Conservation (phyloP, 2,113 vertebrate genomes). For the Rallus limicola region DNA sequence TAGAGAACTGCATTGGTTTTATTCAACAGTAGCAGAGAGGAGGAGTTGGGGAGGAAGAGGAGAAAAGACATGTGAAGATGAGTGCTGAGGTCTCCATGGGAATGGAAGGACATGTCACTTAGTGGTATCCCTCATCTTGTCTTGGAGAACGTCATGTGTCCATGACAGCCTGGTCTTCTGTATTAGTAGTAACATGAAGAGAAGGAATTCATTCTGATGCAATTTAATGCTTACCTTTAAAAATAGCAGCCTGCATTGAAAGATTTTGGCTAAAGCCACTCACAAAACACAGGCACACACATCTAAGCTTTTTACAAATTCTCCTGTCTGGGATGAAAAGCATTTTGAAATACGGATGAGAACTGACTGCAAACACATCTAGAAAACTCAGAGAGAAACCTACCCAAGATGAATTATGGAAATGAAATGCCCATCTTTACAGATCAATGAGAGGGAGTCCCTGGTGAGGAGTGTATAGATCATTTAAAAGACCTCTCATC, state of each 20-base stretch:
- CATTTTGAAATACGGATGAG: background rate
- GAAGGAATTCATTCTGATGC: background rate
- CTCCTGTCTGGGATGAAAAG: background rate
- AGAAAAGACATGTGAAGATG: background rate
- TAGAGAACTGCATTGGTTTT: background rate
- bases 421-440: slow-evolving; percentile 51
- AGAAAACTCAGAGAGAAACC: background rate
- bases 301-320: background rate
- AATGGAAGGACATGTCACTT: background rate
- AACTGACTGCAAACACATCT: slow-evolving; percentile 5
- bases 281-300: background rate
- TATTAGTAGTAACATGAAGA: background rate
- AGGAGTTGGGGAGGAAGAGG: background rate
- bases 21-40: background rate
- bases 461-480: background rate
- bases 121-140: background rate
- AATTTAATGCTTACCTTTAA: background rate
- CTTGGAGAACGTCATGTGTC: background rate
- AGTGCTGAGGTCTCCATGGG: background rate
- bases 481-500: slow-evolving; percentile 27
- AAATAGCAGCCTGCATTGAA: background rate
- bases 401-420: background rate
- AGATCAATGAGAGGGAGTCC: slow-evolving; percentile 43
- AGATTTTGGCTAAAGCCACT: background rate
- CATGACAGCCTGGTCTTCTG: background rate